phyloP scores from a whole-genome alignment of 2,797 vertebrate species.

The Myripristis murdjan region DNA sequence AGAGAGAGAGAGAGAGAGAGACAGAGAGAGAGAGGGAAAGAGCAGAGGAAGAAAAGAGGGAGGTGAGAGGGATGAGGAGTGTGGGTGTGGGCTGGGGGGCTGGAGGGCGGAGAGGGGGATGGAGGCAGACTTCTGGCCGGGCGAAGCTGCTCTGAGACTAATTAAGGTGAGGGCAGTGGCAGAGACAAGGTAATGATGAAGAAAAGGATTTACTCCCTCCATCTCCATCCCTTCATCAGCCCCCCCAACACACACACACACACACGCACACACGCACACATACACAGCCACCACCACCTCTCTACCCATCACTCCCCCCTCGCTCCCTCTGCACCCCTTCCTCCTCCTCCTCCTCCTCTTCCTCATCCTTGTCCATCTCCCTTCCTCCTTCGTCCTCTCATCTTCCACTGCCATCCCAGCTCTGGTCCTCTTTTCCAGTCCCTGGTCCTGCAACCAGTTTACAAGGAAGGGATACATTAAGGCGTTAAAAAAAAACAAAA shows the following conservation, averaged over 20 bases:
- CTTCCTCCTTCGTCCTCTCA: constrained; percentile 10
- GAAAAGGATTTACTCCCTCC: constrained; percentile 87
- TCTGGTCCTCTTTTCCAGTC: background rate
- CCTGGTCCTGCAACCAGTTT: constrained; percentile 5
- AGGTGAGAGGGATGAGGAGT: constrained; percentile 65
- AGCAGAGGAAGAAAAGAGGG: too few species aligned
- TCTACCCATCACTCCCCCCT: constrained; percentile 60
- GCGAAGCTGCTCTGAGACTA: constrained; percentile 88
- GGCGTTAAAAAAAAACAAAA: too few species aligned
- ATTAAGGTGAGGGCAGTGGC: constrained; percentile 87
- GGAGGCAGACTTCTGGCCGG: constrained; percentile 73
- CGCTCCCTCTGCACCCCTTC: constrained; percentile 21
- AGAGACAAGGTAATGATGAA: constrained; percentile 87
- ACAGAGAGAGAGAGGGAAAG: constrained; percentile 56
- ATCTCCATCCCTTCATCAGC: constrained; percentile 30
- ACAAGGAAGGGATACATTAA: background rate
- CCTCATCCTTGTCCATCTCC: constrained; percentile 36
- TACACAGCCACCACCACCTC: constrained; percentile 55
- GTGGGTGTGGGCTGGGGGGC: constrained; percentile 2
- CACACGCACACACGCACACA: too few species aligned
- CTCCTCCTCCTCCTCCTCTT: constrained; percentile 15
- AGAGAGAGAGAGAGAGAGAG: constrained; percentile 68
- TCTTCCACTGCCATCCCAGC: constrained; percentile 3
- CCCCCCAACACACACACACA: background rate
- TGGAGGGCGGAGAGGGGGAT: constrained; percentile 52